Evolutionary conservation across 1,140 invertebrate species (phyloP).

Genomic region (Sinonovacula constricta): DNA sequence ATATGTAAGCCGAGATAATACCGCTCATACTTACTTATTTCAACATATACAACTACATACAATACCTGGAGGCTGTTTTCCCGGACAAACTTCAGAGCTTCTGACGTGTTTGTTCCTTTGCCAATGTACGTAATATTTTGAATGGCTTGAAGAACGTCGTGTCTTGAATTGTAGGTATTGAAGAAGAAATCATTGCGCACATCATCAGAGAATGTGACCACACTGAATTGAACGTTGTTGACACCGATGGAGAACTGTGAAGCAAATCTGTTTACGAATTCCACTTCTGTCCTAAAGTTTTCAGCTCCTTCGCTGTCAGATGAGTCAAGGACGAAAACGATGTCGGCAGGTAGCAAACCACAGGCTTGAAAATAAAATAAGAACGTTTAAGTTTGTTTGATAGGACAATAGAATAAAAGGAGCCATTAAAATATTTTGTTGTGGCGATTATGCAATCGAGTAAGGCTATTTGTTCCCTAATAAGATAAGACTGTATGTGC

Average conservation of each 20-base stretch:
- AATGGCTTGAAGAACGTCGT: slow-evolving; percentile 34
- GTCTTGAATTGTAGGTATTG: slow-evolving; percentile 30
- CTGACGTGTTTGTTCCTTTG: slow-evolving; percentile 29
- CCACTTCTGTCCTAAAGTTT: slow-evolving; percentile 50
- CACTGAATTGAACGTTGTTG: slow-evolving; percentile 51
- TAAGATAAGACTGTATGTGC: no score
- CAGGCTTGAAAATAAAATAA: slow-evolving; percentile 44
- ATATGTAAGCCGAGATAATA: no score
- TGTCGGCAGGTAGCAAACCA: slow-evolving; percentile 58
- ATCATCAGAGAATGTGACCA: slow-evolving; percentile 41
- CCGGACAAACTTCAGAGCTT: slow-evolving; percentile 21
- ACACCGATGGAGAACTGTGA: slow-evolving; percentile 52
- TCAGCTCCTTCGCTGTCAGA: slow-evolving; percentile 53
- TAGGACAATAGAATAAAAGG: no score
- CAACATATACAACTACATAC: no score
- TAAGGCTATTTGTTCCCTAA: no score
- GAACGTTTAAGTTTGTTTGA: neutral
- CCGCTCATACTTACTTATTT: no score
- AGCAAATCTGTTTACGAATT: slow-evolving; percentile 56
- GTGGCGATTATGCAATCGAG: no score
- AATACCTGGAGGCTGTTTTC: slow-evolving; percentile 10
- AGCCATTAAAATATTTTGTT: no score
- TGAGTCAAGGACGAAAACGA: slow-evolving; percentile 58
- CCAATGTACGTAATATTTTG: slow-evolving; percentile 45
- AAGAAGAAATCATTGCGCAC: slow-evolving; percentile 41